phyloP scores from a whole-genome alignment of 2,797 vertebrate species.

The Tenualosa ilisha region DNA sequence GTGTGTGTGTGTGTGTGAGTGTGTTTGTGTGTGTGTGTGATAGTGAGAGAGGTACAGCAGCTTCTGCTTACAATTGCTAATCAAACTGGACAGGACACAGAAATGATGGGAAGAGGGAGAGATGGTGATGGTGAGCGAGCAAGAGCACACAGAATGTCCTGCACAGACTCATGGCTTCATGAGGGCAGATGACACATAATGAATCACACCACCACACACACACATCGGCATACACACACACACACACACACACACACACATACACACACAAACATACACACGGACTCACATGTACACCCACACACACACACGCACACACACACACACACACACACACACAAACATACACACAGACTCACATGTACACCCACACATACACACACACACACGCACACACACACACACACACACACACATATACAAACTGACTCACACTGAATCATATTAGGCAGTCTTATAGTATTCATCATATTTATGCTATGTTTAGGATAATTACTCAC shows the following conservation, averaged over 20 bases:
- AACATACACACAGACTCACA: not conserved
- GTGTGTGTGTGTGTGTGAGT: not conserved
- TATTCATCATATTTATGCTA: not conserved
- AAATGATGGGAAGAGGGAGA: not conserved
- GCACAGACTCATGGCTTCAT: not conserved
- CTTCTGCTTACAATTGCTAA: not conserved
- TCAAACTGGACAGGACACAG: not conserved
- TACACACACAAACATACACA: not conserved
- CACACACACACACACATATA: not conserved
- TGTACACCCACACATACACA: not conserved
- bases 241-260: not conserved
- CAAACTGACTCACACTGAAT: not conserved
- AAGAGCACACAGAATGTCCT: not conserved
- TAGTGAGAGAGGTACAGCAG: not conserved
- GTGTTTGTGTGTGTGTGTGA: not conserved
- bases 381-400: not conserved
- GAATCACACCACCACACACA: constrained; percentile 6
- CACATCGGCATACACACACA: not conserved
- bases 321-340: constrained; percentile 11
- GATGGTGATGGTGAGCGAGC: not conserved
- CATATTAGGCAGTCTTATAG: not conserved
- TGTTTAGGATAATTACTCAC: not conserved
- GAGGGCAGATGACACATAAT: constrained; percentile 22
- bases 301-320: not conserved
- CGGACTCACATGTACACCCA: not conserved